These are phyloP conservation scores for Drosophila sechellia DNA, from an alignment of 1,140 invertebrate species.

Conservation along the genomic window DNA sequence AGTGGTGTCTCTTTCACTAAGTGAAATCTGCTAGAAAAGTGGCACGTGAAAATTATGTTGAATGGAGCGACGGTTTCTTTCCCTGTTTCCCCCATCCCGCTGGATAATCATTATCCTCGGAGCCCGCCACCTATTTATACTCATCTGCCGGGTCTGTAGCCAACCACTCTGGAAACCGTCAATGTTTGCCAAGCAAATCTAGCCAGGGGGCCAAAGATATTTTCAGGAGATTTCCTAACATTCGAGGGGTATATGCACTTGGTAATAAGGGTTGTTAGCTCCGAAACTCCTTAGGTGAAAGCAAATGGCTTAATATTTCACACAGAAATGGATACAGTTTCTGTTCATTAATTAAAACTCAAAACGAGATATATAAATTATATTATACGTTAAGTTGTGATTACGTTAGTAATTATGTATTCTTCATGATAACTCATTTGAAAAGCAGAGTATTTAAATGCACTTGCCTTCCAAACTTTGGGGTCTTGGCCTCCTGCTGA, in stretches of 20 bases:
- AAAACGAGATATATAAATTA: neutral
- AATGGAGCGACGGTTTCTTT: slow-evolving; percentile 21
- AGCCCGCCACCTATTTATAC: slow-evolving; percentile 8
- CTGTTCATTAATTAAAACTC: neutral
- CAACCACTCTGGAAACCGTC: slow-evolving; percentile 30
- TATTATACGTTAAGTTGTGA: no score
- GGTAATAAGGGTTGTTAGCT: neutral
- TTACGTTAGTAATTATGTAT: no score
- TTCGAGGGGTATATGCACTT: neutral
- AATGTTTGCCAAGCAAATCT: slow-evolving; percentile 29
- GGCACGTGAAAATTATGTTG: slow-evolving; percentile 62
- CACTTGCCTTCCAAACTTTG: slow-evolving; percentile 4
- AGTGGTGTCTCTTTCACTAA: slow-evolving; percentile 46
- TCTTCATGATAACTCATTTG: neutral
- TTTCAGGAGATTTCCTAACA: neutral
- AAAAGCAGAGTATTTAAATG: slow-evolving; percentile 21
- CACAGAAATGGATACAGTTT: no score
- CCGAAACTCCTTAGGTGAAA: no score
- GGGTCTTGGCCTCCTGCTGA: slow-evolving; percentile 29
- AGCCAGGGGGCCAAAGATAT: slow-evolving; percentile 23
- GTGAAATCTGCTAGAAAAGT: slow-evolving; percentile 54
- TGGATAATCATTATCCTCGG: slow-evolving; percentile 56
- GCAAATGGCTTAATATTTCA: neutral
- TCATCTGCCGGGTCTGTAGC: slow-evolving; percentile 9
- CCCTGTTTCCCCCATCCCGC: neutral